Conservation (phyloP, 2,113 vertebrate genomes). For the Rostratula benghalensis region DNA sequence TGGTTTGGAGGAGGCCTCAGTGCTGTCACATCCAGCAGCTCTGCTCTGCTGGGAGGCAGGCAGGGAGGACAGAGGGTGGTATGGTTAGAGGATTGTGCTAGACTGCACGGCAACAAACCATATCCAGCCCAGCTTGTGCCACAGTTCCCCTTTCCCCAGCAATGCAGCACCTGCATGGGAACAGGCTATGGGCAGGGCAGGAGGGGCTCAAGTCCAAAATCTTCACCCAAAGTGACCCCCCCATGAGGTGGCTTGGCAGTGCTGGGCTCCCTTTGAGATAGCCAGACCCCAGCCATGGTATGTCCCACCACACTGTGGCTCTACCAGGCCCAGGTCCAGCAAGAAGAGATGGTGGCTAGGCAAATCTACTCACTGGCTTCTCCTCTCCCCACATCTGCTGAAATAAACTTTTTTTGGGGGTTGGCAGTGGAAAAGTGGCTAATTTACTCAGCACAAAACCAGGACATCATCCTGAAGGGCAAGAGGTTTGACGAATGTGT, state of each 20-base stretch:
- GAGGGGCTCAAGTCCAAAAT: neutral
- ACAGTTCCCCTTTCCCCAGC: neutral
- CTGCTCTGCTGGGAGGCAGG: rapidly evolving
- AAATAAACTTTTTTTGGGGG: neutral
- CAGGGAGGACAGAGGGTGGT: rapidly evolving
- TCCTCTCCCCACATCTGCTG: neutral
- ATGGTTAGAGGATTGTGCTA: neutral
- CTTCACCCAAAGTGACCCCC: rapidly evolving
- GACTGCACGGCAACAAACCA: neutral
- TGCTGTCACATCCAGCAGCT: neutral
- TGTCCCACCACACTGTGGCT: neutral
- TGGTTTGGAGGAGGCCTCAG: neutral
- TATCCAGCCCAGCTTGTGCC: neutral
- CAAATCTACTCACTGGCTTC: neutral
- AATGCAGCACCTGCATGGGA: rapidly evolving
- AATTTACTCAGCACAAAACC: neutral
- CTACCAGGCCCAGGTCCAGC: rapidly evolving
- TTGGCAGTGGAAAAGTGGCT: neutral
- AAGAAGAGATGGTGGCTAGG: neutral
- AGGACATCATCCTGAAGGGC: neutral
- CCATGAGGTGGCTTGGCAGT: neutral
- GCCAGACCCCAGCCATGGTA: neutral
- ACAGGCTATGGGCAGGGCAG: neutral
- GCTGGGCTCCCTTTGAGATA: rapidly evolving
- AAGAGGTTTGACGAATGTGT: neutral